Evolutionary conservation across 1,140 invertebrate species (phyloP), one percentile per base, ranked within the genome.

Genomic region (Delia radicum): DNA sequence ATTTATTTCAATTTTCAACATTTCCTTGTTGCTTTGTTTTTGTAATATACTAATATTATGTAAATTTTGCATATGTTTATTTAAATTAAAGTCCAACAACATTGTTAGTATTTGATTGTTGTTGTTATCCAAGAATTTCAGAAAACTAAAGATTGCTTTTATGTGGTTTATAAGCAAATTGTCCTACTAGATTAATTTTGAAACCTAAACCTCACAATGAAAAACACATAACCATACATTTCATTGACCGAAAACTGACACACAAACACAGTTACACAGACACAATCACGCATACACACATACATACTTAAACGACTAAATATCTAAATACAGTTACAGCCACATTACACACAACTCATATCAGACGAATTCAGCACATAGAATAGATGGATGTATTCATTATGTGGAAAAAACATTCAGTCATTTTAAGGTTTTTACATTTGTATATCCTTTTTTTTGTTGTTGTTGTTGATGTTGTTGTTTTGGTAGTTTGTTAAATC

Each of bases 131-230:
- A 55, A 55, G 48, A 55, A 55, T 55, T 55, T 55, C 18, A 21
- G 15, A 55, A 55, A 55, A 55, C 48, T 21, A 55, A 55, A 55
- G 48, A 67, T 31, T 67, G 63, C 63, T 67, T 67, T 67, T 67
- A 67, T 67, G 63, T 67, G 63, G 63, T 67, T 67, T 31, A 67
- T n/a, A 29, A 67, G 63, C 63, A 67, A 67, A 67, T 67, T 67
- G 63, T 67, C 63, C 63, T 67, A 18, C 18, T 31, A 67, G 63
- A 67, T 67, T 67, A 67, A 67, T 67, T 67, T 67, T 18, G 63
- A 18, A n/a, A 31, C 63, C 63, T 29, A 67, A 67, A 28, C 63
- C n/a, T 31, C 28, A 67, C 63, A 67, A 67, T 67, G 63, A 67
- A 67, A 67, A 67, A 31, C 63, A 67, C 15, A 67, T 67, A 67